These are phyloP conservation scores for Arvicanthis niloticus DNA, from an alignment of 2,113 vertebrate species.

Conservation along the genomic window DNA sequence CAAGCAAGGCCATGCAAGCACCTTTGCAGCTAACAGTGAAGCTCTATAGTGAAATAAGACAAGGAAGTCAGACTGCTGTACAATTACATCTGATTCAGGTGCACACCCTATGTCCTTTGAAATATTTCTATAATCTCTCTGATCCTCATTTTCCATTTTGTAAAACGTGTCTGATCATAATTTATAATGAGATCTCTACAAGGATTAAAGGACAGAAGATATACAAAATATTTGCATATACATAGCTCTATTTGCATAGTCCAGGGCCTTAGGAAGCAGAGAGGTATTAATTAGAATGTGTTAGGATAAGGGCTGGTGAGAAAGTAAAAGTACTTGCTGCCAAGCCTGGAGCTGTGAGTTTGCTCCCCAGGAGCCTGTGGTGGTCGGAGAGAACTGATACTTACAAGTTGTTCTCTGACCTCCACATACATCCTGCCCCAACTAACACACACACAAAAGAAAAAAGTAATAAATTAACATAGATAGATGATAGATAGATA, in stretches of 20 bases:
- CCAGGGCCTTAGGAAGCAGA: not conserved
- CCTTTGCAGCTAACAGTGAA: not conserved
- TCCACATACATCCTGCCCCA: no score
- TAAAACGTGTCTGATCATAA: conserved; percentile 21
- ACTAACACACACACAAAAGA: not conserved
- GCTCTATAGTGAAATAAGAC: not conserved
- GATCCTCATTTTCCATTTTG: not conserved
- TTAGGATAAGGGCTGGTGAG: not conserved
- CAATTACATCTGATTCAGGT: not conserved
- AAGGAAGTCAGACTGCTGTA: not conserved
- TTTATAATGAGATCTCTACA: not conserved
- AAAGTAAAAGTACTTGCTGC: not conserved
- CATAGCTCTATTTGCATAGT: not conserved
- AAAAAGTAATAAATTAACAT: not conserved
- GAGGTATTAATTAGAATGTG: not conserved
- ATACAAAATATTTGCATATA: conserved; percentile 5
- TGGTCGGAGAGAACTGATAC: not conserved
- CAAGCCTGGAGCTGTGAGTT: not conserved
- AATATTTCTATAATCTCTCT: not conserved
- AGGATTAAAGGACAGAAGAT: conserved; percentile 17
- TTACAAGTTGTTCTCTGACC: not conserved
- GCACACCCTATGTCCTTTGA: not conserved
- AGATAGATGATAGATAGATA: not conserved
- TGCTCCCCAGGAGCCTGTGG: not conserved
- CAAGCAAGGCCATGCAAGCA: not conserved